Base-by-base conservation (phyloP, 2,113 vertebrate species). In the Spizaetus ornatus region DNA sequence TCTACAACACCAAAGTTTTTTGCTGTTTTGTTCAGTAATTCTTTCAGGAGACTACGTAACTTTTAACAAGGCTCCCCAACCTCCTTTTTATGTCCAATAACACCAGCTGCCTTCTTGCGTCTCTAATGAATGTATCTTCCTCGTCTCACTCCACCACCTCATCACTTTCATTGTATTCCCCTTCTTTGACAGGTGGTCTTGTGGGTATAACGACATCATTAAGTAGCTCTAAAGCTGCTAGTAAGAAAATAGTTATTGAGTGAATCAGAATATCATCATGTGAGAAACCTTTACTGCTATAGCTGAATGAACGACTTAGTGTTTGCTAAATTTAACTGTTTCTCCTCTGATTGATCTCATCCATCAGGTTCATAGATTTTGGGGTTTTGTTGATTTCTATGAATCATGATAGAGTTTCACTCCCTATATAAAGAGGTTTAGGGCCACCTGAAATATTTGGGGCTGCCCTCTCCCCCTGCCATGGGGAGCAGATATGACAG, bases 51-150 rank as follows among this genome's bases (percentile, higher is more conserved):
- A 89, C 86, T 45, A 47, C 9, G 27, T 66, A 95, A 95, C 78
- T 97, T 96, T 93, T 96, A 97, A 94, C 93, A 93, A 97, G 89
- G 84, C 47, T 96, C 45, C 91, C 81, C 86, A 94, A 62, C 58
- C 94, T 94, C 47, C 67, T 91, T 89, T 94, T 95, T 67, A 66
- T 62, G 63, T 86, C 74, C 62, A 42, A 47, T 94, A 97, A 80
- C 63, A 81, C 62, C 93, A 91, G 78, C 78, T 97, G 82, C 76
- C 91, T 95, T 90, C 84, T 85, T 18, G 16, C 2, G 5, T 88
- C 94, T 88, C 84, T 96, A 95, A 97, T 93, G 91, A 96, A 89
- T 59, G 38, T 62, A 53, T 65, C 82, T 88, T 94, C 66, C 66
- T 66, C 1, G 2, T 80, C 78, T 93, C 89, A 91, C 82, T 95